Evolutionary conservation across 2,113 vertebrate genomes (phyloP), one percentile per base, ranked within the genome.

Genomic region (Pachyramphus minor): DNA sequence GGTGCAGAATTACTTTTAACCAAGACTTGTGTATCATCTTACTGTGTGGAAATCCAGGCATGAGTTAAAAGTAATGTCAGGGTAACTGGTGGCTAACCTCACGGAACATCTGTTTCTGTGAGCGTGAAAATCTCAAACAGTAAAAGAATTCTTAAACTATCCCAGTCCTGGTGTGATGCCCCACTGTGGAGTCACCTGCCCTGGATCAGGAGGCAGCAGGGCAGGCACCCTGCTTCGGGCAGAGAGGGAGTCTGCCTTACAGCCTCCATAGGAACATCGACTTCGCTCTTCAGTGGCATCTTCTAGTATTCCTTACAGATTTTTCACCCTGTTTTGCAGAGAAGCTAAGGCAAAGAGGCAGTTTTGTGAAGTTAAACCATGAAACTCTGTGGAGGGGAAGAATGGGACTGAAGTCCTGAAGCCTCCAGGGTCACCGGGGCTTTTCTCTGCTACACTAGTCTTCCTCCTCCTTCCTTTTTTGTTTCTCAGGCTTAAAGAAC

Each of bases 101-200:
- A 50, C 31, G 42, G 20, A 53, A 25, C 4, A 55, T 81, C 67
- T 86, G 30, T 35, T 86, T 81, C 80, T 72, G 11, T 52, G n/a
- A 22, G 23, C 22, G 6, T 89, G 59, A 84, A 69, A 77, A 74
- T 84, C 55, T 42, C 24, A 44, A 41, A 55, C 42, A 45, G 22
- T 49, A 33, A 68, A 72, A 92, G n/a, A 42, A 49, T 59, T 45
- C 27, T 44, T 64, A 14, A 37, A 31, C 37, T 56, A n/a, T 60
- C 12, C 7, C 7, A 44, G 31, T 11, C 16, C 41, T 41, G 42
- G 6, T 14, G 24, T 1, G 1, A 13, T 60, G 30, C 20, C 30
- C n/a, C 2, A 11, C 35, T 4, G 0, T 35, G 41, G 27, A 73
- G 53, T 49, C 21, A 23, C 11, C 22, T 0, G 0, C 19, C 8